A percentile compares a stretch with the other conserved stretches of the same genome.
These are phyloP conservation scores for Cydia amplana DNA, from an alignment of 1,140 invertebrate genomes.

Conservation along the genomic window DNA sequence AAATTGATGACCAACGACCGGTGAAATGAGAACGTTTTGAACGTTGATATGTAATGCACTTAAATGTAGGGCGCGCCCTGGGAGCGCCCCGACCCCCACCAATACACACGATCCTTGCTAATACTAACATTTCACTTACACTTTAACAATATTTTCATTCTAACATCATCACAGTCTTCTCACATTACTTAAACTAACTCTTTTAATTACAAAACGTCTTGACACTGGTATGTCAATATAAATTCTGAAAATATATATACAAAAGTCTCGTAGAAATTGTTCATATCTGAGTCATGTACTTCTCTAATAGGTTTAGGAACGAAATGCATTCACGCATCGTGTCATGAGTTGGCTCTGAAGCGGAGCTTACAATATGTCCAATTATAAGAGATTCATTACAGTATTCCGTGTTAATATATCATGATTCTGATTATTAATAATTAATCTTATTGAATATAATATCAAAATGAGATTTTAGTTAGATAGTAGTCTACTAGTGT, in stretches of 20 bases:
- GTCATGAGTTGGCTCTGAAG: conserved; percentile 14
- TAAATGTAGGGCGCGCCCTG: conserved; percentile 40
- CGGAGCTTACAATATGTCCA: conserved; percentile 11
- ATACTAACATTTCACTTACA: conserved; percentile 49
- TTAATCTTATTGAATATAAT: conserved; percentile 31
- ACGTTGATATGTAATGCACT: conserved; percentile 49
- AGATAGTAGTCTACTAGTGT: conserved; percentile 13
- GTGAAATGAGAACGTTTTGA: conserved; percentile 47
- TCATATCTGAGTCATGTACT: conserved; percentile 34
- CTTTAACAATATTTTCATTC: conserved; percentile 54
- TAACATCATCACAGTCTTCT: conserved; percentile 75
- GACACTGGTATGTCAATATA: conserved; percentile 44
- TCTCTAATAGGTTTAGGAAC: conserved; percentile 28
- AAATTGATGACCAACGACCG: conserved; percentile 34
- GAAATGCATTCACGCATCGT: conserved; percentile 29
- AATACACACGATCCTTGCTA: conserved; percentile 35
- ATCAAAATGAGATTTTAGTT: conserved; percentile 29
- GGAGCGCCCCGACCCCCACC: conserved; percentile 44
- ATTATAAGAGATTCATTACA: conserved; percentile 20
- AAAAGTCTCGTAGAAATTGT: conserved; percentile 43
- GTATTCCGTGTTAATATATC: conserved; percentile 24
- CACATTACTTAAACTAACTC: conserved; percentile 58
- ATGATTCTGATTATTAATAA: conserved; percentile 6
- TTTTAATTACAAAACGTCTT: conserved; percentile 38
- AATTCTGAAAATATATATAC: conserved; percentile 45